Evolutionary conservation across 2,113 vertebrate species (phyloP).

Genomic region (Scomber japonicus): DNA sequence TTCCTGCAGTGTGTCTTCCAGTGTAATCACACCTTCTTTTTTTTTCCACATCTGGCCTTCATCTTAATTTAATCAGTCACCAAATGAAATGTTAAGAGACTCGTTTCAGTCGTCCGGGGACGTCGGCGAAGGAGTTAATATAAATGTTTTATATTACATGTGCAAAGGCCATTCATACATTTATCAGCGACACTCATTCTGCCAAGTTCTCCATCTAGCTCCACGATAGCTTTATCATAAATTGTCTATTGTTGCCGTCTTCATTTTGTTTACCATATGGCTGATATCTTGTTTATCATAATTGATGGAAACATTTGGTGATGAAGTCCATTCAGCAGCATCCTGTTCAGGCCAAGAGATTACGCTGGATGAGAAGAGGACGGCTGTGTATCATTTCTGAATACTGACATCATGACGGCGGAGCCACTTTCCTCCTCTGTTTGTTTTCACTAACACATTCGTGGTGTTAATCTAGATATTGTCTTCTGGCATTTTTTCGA

Average conservation of each 20-base stretch:
- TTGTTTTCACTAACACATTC: conserved; percentile 75
- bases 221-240: conserved; percentile 20
- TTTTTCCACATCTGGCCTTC: conserved; percentile 58
- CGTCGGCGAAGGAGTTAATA: conserved; percentile 17
- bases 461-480: conserved; percentile 67
- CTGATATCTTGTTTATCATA: conserved; percentile 58
- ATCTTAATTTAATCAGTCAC: conserved; percentile 51
- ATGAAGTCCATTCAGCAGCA: conserved; percentile 48
- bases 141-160: conserved; percentile 30
- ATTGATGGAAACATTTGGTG: conserved; percentile 52
- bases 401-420: conserved; percentile 55
- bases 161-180: conserved; percentile 28
- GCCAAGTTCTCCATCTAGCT: conserved; percentile 49
- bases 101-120: conserved; percentile 31
- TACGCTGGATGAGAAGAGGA: conserved; percentile 59
- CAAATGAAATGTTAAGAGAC: conserved; percentile 34
- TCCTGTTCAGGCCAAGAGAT: conserved; percentile 53
- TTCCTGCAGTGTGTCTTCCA: conserved; percentile 20
- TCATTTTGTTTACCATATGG: conserved; percentile 50
- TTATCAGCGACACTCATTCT: conserved; percentile 26
- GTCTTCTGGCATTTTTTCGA: conserved; percentile 49
- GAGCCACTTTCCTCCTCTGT: conserved; percentile 53
- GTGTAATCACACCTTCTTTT: conserved; percentile 42
- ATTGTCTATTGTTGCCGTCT: conserved; percentile 26
- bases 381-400: conserved; percentile 72